Evolutionary conservation across 1,140 invertebrate genomes (phyloP).

Genomic region (Zaprionus kolodkinae): DNA sequence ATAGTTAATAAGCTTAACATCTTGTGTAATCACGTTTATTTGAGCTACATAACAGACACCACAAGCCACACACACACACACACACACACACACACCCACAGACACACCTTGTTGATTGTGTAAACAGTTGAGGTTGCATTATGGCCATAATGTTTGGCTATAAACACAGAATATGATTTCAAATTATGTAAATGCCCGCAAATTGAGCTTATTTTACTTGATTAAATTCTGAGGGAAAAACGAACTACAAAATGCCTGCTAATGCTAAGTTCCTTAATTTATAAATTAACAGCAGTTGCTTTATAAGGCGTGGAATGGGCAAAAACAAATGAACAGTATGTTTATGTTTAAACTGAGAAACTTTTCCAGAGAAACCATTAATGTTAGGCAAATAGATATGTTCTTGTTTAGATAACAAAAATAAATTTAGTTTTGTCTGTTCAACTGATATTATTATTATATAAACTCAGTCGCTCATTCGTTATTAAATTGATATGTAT

Average conservation of each 20-base stretch:
- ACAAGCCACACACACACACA: conserved; percentile 20
- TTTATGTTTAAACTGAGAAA: not conserved
- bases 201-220: conserved; percentile 18
- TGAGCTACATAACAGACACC: conserved; percentile 37
- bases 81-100: conserved; percentile 29
- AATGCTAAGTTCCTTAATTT: not conserved
- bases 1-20: conserved; percentile 65
- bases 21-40: conserved; percentile 59
- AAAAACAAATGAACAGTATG: not conserved
- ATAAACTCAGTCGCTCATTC: too few species aligned
- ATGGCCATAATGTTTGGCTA: conserved; percentile 54
- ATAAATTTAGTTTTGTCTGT: not conserved
- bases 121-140: conserved; percentile 25
- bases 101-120: conserved; percentile 23
- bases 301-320: not conserved
- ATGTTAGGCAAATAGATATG: not conserved
- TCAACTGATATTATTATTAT: too few species aligned
- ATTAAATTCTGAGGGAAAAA: conserved; percentile 19
- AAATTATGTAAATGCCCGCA: conserved; percentile 30
- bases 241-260: not conserved
- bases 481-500: too few species aligned
- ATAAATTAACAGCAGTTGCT: conserved; percentile 1
- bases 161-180: conserved; percentile 31
- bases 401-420: not conserved
- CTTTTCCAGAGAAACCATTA: not conserved